Conservation (phyloP, 2,113 vertebrate genomes). For the Garra rufa region DNA sequence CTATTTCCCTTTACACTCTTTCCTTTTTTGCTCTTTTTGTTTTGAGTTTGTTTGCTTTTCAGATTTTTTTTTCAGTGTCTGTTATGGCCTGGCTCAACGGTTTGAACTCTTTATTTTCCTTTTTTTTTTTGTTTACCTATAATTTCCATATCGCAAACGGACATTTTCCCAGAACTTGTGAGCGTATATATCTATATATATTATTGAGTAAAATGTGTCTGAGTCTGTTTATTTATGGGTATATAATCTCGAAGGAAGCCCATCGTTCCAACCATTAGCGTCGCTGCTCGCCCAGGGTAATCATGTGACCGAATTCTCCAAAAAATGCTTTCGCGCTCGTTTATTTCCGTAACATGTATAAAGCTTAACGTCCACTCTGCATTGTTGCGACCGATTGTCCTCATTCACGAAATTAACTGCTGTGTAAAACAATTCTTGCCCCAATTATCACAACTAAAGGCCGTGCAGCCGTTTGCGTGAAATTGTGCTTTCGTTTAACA, state of each 20-base stretch:
- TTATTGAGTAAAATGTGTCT: constrained; percentile 32
- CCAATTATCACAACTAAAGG: too few relatives aligned
- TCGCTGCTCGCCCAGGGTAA: constrained; percentile 35
- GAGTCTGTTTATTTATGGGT: constrained; percentile 46
- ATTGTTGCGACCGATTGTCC: not conserved
- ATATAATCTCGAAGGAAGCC: constrained; percentile 37
- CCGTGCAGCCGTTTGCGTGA: not conserved
- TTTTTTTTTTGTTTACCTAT: constrained; percentile 20
- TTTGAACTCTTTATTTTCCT: constrained; percentile 64
- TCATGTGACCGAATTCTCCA: constrained; percentile 24
- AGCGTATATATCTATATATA: constrained; percentile 31
- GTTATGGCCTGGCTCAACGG: constrained; percentile 77
- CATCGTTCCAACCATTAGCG: constrained; percentile 22
- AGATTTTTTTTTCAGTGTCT: constrained; percentile 47
- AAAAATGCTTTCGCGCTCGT: constrained; percentile 2
- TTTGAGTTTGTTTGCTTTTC: constrained; percentile 58
- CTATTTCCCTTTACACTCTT: constrained; percentile 35
- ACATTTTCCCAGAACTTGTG: constrained; percentile 38
- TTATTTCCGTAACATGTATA: constrained; percentile 16
- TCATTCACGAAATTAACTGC: not conserved
- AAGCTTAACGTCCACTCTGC: not conserved
- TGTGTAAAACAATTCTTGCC: not conserved
- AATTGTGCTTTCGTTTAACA: not conserved
- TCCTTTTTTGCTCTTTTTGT: constrained; percentile 53
- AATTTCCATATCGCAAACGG: constrained; percentile 47